Base-by-base conservation (phyloP, 2,113 vertebrate genomes). In the Cephalophus harveyi region DNA sequence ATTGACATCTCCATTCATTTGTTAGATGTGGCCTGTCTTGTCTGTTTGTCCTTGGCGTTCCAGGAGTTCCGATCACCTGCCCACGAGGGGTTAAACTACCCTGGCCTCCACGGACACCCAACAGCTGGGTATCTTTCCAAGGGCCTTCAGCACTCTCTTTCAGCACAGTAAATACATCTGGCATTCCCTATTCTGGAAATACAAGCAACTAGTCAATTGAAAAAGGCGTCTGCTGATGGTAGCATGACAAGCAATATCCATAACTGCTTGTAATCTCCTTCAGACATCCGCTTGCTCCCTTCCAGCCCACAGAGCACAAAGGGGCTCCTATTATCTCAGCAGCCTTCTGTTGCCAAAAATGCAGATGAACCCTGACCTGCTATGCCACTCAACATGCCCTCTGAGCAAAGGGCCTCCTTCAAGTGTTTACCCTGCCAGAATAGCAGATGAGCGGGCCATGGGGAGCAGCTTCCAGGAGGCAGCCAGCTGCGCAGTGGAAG, bases 181-280 rank as follows among this genome's bases (percentile, higher is more conserved):
- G 97, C 52, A 6, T 83, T 52, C 2, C 78, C 96, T 93, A n/a
- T 97, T 93, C 96, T 21, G 87, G 89, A 94, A 98, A 89, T 30
- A 97, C 97, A 33, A 19, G 52, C 10, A 23, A 91, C 85, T 57
- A 13, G 93, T 89, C 98, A 50, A 96, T 81, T 94, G 95, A 95
- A 94, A 87, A 52, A 96, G 59, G 97, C 50, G 60, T 98, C 98
- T 91, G 98, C 98, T 97, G 98, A 90, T 93, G 98, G 98, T 97
- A 98, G 98, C 93, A 15, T 92, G 98, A 98, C 98, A 98, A 97
- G 98, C 87, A 90, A 97, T 93, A 94, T 85, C 98, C 98, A 62
- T 74, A 92, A 89, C 98, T 94, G 98, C 98, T 96, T 96, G 98
- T 98, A 96, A 96, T 97, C 98, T 98, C 97, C 97, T 54, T 78